These are phyloP conservation scores for Danaus plexippus DNA, from an alignment of 1,140 invertebrate genomes.

Conservation along the genomic window DNA sequence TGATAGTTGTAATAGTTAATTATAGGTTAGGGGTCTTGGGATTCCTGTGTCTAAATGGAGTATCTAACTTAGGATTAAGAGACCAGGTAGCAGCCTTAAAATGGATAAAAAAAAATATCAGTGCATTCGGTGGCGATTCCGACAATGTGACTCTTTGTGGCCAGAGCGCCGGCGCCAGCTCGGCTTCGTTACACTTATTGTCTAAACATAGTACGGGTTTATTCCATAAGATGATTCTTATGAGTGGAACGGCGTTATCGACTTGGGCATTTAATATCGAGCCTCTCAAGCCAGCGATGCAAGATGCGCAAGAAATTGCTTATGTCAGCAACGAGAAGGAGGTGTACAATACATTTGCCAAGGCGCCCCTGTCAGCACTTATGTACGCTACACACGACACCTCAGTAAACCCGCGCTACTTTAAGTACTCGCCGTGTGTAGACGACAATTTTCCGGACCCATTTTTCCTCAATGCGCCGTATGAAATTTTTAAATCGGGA, in stretches of 20 bases:
- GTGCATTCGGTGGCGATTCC: constrained; percentile 63
- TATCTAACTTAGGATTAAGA: constrained; percentile 52
- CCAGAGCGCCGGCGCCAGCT: constrained; percentile 63
- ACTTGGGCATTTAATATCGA: constrained; percentile 58
- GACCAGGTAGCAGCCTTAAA: constrained; percentile 56
- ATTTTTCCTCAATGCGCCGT: constrained; percentile 46
- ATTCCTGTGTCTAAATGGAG: constrained; percentile 40
- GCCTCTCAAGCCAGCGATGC: constrained; percentile 22
- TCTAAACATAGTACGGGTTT: constrained; percentile 42
- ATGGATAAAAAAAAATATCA: constrained; percentile 62
- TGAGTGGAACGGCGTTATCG: constrained; percentile 46
- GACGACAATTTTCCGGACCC: constrained; percentile 44
- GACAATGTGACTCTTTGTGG: constrained; percentile 68
- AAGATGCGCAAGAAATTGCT: constrained; percentile 45
- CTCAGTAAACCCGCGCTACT: constrained; percentile 41
- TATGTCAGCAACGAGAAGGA: constrained; percentile 31
- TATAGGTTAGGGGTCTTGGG: constrained; percentile 41
- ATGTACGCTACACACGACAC: constrained; percentile 29
- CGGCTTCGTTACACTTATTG: constrained; percentile 48
- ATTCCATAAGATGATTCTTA: constrained; percentile 25
- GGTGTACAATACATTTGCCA: constrained; percentile 36
- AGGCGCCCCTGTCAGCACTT: constrained; percentile 28
- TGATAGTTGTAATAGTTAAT: constrained; percentile 35
- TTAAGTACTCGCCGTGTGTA: constrained; percentile 51
- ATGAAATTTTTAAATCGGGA: constrained; percentile 41